phyloP scores from a whole-genome alignment of 23 tunicate genomes.

The Trididemnum nubilum region DNA sequence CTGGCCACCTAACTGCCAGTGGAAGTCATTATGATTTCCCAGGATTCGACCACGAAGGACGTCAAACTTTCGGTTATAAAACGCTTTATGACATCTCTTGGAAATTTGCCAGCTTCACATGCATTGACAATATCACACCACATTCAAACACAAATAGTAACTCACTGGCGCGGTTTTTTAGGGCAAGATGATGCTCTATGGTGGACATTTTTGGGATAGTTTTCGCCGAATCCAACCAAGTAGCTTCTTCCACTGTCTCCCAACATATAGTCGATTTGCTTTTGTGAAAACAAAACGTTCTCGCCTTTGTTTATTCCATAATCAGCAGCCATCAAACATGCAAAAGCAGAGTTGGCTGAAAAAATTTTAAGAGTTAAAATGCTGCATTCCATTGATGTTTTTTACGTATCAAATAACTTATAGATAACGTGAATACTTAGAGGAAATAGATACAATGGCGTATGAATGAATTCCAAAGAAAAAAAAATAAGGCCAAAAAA shows the following conservation, averaged over 20 bases:
- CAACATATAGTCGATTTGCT: constrained; percentile 86
- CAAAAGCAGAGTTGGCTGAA: constrained; percentile 77
- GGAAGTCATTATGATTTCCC: no score
- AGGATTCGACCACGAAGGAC: no score
- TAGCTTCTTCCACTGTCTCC: constrained; percentile 84
- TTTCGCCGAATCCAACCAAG: constrained; percentile 80
- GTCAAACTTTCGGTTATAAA: no score
- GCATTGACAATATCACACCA: no score
- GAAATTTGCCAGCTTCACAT: no score
- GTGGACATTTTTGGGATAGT: constrained; percentile 76
- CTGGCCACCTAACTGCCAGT: no score
- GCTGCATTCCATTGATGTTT: neutral
- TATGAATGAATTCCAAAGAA: no score
- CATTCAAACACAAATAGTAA: no score
- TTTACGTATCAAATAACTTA: neutral
- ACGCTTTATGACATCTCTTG: no score
- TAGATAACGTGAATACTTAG: neutral
- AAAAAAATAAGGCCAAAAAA: no score
- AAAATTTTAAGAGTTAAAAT: neutral
- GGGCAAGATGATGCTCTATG: constrained; percentile 88
- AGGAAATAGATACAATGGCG: neutral
- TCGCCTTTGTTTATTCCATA: constrained; percentile 43
- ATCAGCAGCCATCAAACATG: constrained; percentile 78
- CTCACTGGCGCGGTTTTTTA: constrained; percentile 23
- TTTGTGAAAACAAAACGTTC: constrained; percentile 36